Percentiles rank a stretch among this genome's conserved stretches.
phyloP scores from a whole-genome alignment of 1,140 invertebrate species.

The Drosophila equinoxialis region DNA sequence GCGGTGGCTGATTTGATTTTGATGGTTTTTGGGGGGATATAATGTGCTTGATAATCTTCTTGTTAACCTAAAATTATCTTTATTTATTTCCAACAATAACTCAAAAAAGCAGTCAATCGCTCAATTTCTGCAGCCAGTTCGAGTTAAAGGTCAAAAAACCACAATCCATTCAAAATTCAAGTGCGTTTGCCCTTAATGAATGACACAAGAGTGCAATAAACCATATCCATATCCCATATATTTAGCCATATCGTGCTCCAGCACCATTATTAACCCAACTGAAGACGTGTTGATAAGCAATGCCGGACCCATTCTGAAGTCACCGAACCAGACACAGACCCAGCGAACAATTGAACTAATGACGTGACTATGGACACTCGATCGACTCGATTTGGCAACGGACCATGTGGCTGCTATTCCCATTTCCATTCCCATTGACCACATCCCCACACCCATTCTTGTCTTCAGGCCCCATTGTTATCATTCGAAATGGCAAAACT shows the following conservation, averaged over 20 bases:
- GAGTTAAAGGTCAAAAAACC: not conserved
- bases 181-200: slow-evolving; percentile 51
- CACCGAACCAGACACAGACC: slow-evolving; percentile 37
- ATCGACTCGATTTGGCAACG: slow-evolving; percentile 36
- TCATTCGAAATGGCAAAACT: slow-evolving; percentile 68
- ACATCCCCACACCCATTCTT: slow-evolving; percentile 7
- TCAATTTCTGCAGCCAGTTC: not conserved
- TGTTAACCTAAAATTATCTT: slow-evolving; percentile 18
- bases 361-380: slow-evolving; percentile 76
- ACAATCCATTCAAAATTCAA: slow-evolving; percentile 26
- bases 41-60: slow-evolving; percentile 41
- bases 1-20: slow-evolving; percentile 44
- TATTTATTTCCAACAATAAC: not conserved
- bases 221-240: slow-evolving; percentile 26
- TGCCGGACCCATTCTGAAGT: slow-evolving; percentile 24
- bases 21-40: slow-evolving; percentile 41
- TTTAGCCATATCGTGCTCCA: slow-evolving; percentile 40
- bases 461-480: slow-evolving; percentile 59
- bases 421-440: slow-evolving; percentile 6
- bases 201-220: slow-evolving; percentile 33
- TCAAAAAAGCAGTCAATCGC: not conserved
- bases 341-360: slow-evolving; percentile 74
- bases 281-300: slow-evolving; percentile 70
- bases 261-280: slow-evolving; percentile 60
- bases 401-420: slow-evolving; percentile 8